These are phyloP conservation scores for Apocrypta bakeri DNA, from an alignment of 1,140 invertebrate species.

Conservation along the genomic window DNA sequence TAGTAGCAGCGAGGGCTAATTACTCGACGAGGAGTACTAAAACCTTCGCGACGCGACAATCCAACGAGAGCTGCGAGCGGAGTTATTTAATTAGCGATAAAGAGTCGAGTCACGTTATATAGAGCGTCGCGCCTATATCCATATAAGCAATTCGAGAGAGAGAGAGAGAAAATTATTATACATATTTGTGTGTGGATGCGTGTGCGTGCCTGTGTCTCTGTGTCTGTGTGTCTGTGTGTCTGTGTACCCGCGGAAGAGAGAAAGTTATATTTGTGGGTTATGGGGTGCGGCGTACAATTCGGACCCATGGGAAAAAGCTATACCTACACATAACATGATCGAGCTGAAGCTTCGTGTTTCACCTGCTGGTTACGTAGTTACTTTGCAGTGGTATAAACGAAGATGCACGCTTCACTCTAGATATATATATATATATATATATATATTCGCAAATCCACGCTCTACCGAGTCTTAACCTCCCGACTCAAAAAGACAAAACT, in stretches of 20 bases:
- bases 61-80: slow-evolving; percentile 11
- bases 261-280: slow-evolving; percentile 55
- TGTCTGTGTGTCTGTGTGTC: too few relatives aligned
- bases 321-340: too few relatives aligned
- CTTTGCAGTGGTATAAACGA: background rate
- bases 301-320: slow-evolving; percentile 29
- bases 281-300: slow-evolving; percentile 55
- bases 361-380: background rate
- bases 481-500: too few relatives aligned
- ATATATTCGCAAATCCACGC: too few relatives aligned
- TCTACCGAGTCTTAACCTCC: too few relatives aligned
- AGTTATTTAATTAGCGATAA: slow-evolving; percentile 47
- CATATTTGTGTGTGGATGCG: background rate
- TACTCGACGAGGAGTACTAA: background rate
- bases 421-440: too few relatives aligned
- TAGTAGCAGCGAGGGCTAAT: background rate
- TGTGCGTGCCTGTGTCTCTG: too few relatives aligned
- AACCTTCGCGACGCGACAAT: background rate
- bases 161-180: slow-evolving; percentile 4
- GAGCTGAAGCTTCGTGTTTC: slow-evolving; percentile 47
- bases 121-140: slow-evolving; percentile 1
- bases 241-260: background rate
- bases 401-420: background rate
- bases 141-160: slow-evolving; percentile 4
- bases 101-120: slow-evolving; percentile 7